Evolutionary conservation across 2,888 invertebrate species (phyloP).

Genomic region (Amphipoea lucens): DNA sequence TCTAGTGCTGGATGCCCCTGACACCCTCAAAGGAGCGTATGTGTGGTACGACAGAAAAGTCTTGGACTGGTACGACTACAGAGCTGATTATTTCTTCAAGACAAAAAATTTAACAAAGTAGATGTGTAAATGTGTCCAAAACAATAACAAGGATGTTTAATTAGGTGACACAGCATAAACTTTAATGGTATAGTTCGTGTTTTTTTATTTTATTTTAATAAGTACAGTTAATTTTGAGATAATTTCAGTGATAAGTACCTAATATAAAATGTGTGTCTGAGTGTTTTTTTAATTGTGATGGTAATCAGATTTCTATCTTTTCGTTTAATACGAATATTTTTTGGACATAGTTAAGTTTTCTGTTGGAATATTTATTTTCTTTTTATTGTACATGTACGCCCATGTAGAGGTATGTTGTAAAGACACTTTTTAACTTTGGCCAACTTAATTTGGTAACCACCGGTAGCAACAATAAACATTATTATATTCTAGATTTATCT

Average conservation of each 20-base stretch:
- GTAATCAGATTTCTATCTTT: constrained; percentile 28
- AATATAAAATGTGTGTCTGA: constrained; percentile 5
- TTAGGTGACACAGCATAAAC: constrained; percentile 3
- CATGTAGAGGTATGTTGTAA: neutral
- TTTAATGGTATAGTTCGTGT: constrained; percentile 17
- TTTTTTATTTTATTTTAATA: constrained; percentile 26
- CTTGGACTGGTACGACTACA: constrained; percentile 89
- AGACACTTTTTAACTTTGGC: neutral
- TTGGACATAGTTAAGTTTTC: neutral
- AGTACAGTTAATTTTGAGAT: constrained; percentile 10
- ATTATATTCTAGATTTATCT: neutral
- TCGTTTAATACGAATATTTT: neutral
- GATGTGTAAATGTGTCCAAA: constrained; percentile 1
- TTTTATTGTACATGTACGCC: neutral
- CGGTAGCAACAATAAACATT: neutral
- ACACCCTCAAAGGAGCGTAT: constrained; percentile 91
- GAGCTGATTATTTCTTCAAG: constrained; percentile 80
- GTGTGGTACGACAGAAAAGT: constrained; percentile 91
- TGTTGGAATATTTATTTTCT: neutral
- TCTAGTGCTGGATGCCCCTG: constrained; percentile 88
- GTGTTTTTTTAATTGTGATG: neutral
- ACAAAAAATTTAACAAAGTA: constrained; percentile 51
- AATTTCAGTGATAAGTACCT: constrained; percentile 18
- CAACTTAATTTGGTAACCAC: neutral
- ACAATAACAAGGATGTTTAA: constrained; percentile 15